Conservation (phyloP, 2,113 vertebrate species). For the Elanoides forficatus region DNA sequence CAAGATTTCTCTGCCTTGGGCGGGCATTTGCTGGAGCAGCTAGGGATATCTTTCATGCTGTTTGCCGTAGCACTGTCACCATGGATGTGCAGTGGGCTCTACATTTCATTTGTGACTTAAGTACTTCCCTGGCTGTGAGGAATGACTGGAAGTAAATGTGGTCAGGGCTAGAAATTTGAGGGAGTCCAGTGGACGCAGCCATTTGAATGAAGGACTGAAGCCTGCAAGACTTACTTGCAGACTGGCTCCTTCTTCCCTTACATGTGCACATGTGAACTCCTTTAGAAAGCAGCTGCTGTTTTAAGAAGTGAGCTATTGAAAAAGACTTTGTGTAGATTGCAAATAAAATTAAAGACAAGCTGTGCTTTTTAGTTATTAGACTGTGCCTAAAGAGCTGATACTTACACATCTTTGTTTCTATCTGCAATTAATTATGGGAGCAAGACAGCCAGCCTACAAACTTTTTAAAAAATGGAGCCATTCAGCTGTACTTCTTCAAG, state of each 20-base stretch:
- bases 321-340: background rate
- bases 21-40: background rate
- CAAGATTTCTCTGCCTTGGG: conserved; percentile 34
- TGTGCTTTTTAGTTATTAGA: background rate
- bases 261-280: background rate
- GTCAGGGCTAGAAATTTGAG: background rate
- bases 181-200: background rate
- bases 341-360: background rate
- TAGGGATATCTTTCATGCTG: background rate
- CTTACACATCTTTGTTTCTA: background rate
- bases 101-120: conserved; percentile 50
- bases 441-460: background rate
- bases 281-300: background rate
- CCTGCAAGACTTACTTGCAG: background rate
- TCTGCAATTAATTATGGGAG: background rate
- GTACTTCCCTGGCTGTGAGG: conserved; percentile 7
- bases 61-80: conserved; percentile 20
- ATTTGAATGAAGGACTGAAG: background rate
- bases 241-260: background rate
- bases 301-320: background rate
- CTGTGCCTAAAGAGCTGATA: background rate
- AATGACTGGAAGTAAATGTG: conserved; percentile 27
- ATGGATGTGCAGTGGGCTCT: background rate
- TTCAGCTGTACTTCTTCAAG: background rate
- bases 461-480: background rate